Evolutionary conservation across 2,888 invertebrate genomes (phyloP).

Genomic region (Incurvaria masculella): DNA sequence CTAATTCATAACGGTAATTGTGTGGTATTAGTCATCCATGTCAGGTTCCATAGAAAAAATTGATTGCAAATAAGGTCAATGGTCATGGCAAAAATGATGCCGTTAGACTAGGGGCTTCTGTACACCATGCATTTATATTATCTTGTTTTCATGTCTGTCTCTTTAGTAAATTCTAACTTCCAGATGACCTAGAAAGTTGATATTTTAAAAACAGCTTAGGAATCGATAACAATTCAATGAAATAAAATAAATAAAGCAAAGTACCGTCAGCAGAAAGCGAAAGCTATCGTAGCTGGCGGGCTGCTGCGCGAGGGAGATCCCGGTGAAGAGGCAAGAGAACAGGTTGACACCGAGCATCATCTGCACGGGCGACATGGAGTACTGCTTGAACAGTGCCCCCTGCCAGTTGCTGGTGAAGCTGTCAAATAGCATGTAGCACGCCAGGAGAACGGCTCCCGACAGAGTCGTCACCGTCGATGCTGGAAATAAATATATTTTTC

Average conservation of each 20-base stretch:
- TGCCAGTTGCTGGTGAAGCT: slow-evolving; percentile 99
- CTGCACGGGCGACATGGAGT: slow-evolving; percentile 76
- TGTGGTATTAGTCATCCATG: too few relatives aligned
- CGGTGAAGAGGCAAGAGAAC: slow-evolving; percentile 87
- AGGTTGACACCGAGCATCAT: slow-evolving; percentile 98
- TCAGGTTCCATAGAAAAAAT: too few relatives aligned
- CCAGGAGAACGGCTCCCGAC: slow-evolving; percentile 81
- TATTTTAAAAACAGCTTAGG: too few relatives aligned
- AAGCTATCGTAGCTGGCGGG: slow-evolving; percentile 46
- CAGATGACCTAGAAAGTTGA: too few relatives aligned
- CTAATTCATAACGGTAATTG: too few relatives aligned
- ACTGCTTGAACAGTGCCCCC: slow-evolving; percentile 78
- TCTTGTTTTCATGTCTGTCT: too few relatives aligned
- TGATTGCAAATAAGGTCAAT: too few relatives aligned
- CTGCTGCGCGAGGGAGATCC: slow-evolving; percentile 81
- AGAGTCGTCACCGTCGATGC: slow-evolving; percentile 68
- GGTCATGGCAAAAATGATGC: too few relatives aligned
- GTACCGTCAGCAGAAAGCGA: slow-evolving; percentile 67
- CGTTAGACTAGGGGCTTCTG: too few relatives aligned
- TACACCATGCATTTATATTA: too few relatives aligned
- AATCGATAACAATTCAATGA: too few relatives aligned
- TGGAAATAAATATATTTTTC: slow-evolving; percentile 17
- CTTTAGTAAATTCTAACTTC: too few relatives aligned
- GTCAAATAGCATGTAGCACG: slow-evolving; percentile 91
- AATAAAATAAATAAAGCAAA: slow-evolving; percentile 5